Evolutionary conservation across 2,888 invertebrate genomes (phyloP).

Genomic region (Prenolepis imparis): DNA sequence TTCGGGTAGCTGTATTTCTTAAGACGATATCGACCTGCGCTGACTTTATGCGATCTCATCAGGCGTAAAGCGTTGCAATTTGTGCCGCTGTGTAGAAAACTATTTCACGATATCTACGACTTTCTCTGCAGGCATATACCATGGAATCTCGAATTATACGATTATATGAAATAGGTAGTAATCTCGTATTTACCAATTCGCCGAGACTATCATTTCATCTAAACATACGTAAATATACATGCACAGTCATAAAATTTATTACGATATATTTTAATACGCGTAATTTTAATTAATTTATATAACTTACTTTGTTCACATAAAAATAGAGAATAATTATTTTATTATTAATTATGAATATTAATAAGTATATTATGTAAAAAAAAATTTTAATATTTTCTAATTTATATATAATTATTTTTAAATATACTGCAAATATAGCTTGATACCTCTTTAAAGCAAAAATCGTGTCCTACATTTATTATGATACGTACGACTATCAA

Average conservation of each 20-base stretch:
- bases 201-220: constrained; percentile 3
- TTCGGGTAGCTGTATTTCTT: constrained; percentile 53
- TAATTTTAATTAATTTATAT: not conserved
- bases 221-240: not conserved
- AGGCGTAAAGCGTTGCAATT: constrained; percentile 62
- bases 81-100: constrained; percentile 43
- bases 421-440: not conserved
- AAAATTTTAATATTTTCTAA: not conserved
- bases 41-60: constrained; percentile 62
- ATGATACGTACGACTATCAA: not conserved
- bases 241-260: not conserved
- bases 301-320: not conserved
- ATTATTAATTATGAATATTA: not conserved
- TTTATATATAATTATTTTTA: not conserved
- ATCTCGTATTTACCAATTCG: constrained; percentile 16
- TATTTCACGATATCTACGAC: constrained; percentile 39
- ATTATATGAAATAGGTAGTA: constrained; percentile 23
- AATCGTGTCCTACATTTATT: not conserved
- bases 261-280: not conserved
- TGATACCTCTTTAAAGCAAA: not conserved
- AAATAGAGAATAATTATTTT: not conserved
- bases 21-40: constrained; percentile 58
- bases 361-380: too few relatives aligned
- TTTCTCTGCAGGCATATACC: constrained; percentile 5
- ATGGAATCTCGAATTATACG: constrained; percentile 29